Base-by-base conservation (phyloP, 2,888 invertebrate genomes). In the Phanerotoma sp. region DNA sequence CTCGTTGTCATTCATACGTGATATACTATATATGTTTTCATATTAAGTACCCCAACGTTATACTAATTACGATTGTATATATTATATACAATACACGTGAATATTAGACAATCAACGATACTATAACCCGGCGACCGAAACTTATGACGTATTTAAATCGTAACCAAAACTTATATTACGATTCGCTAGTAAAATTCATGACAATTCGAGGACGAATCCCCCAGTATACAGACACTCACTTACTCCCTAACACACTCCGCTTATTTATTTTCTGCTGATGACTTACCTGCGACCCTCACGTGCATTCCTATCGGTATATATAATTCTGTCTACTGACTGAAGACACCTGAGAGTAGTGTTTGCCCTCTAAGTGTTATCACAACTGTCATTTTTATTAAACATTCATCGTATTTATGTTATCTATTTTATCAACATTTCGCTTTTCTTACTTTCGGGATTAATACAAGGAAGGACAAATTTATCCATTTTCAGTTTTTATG, bases 321-420 rank as follows among this genome's bases (percentile, higher is more conserved):
- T 65, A 66, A 62, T 58, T 56, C 62, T 59, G 60, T 22, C 58
- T 53, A 51, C 57, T 58, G 51, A n/a, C 53, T 51, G 58, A 60
- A 58, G 62, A 62, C 60, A 62, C 56, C 61, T 61, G 56, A 62
- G 64, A 68, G 66, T 66, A 60, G 63, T 40, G 49, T 50, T 55
- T 52, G 58, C 51, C 40, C 48, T 57, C 30, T 9, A 10, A 38
- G 38, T 18, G 10, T 38, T 18, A 18, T 38, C 18, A 18, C 16
- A 18, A 10, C 38, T 16, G 9, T 38, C 16, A 5, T 13, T 18
- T 15, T 33, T 33, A 33, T 5, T 33, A 33, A n/a, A n/a, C n/a
- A 3, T 10, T 38, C 18, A 13, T 38, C 38, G n/a, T 38, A 9
- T 10, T 38, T 38, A 18, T 18, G 16, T 3, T 18, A 2, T 33